phyloP scores from a whole-genome alignment of 2,113 vertebrate genomes.

The Brevimyrus niger region DNA sequence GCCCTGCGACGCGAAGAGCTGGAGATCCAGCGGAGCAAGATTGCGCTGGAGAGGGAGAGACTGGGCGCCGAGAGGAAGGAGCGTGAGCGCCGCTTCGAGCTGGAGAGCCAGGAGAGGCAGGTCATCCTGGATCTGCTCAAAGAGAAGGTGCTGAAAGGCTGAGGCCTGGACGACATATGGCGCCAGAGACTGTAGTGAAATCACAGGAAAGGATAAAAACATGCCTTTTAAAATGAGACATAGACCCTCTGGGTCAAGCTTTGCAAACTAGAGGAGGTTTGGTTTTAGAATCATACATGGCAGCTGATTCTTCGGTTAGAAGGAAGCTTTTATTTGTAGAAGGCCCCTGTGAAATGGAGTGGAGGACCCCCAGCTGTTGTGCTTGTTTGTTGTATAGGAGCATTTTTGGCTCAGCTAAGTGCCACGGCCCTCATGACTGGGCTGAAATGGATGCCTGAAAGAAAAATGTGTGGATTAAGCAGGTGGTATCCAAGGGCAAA shows the following conservation, averaged over 20 bases:
- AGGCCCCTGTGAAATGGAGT: background rate
- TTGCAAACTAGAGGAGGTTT: background rate
- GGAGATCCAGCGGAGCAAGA: constrained; percentile 63
- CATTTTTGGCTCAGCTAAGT: background rate
- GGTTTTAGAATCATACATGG: background rate
- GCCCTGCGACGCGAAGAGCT: constrained; percentile 62
- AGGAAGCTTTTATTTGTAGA: background rate
- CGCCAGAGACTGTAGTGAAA: background rate
- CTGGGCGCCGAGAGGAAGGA: constrained; percentile 61
- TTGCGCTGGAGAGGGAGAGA: constrained; percentile 60
- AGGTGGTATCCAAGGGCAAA: background rate
- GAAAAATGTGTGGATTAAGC: background rate
- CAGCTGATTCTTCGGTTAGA: background rate
- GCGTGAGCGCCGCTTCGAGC: constrained; percentile 59
- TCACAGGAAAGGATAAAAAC: background rate
- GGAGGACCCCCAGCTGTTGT: background rate
- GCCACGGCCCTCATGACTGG: background rate
- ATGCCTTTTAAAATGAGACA: background rate
- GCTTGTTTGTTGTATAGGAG: background rate
- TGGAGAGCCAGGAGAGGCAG: constrained; percentile 68
- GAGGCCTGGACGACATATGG: constrained; percentile 16
- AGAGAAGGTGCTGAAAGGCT: constrained; percentile 62
- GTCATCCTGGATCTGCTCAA: constrained; percentile 66
- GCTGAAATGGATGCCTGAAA: background rate
- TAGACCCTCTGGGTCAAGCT: background rate